Base-by-base conservation (phyloP, 2,888 invertebrate species). In the Andricus curvator region DNA sequence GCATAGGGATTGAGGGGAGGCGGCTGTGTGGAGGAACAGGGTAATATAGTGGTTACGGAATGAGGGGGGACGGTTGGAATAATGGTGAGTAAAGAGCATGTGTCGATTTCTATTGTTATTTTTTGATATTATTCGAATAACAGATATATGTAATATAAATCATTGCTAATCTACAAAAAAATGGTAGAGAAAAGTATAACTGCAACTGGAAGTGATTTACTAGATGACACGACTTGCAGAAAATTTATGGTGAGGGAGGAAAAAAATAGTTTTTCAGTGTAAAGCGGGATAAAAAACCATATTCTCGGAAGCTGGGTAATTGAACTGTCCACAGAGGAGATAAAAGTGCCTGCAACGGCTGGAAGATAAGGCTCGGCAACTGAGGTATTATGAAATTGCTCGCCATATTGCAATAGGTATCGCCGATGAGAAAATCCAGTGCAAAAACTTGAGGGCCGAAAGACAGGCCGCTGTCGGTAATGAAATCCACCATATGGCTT, bases 241-340 rank as follows among this genome's bases (percentile, higher is more conserved):
- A 62, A 62, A 62, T 62, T 62, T 62, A 60, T 60, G 25, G 15
- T 25, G 2, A 15, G 25, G 25, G 11, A 62, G 15, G 15, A 62
- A 22, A 66, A 67, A 48, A 68, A 68, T 6, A 68, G 25, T 68
- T 37, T 68, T 70, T 44, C 48, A 82, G 83, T 80, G 85, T 86
- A 84, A 84, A 82, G 78, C 51, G 68, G 79, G 80, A 82, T 85
- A 80, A 85, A 84, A 67, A 78, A 77, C 77, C 78, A 81, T 78
- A 80, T 82, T 78, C 83, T 82, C 64, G 82, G 80, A 78, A 70
- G 78, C 85, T 80, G 82, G 80, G 85, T 88, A 88, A 88, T 88
- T 87, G 88, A 88, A 85, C 86, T 88, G 88, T 88, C 86, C 83
- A 80, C 82, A 81, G 82, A 78, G 81, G 81, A 85, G 84, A 85